phyloP scores from a whole-genome alignment of 2,888 invertebrate species.

The Tipula vernalis region DNA sequence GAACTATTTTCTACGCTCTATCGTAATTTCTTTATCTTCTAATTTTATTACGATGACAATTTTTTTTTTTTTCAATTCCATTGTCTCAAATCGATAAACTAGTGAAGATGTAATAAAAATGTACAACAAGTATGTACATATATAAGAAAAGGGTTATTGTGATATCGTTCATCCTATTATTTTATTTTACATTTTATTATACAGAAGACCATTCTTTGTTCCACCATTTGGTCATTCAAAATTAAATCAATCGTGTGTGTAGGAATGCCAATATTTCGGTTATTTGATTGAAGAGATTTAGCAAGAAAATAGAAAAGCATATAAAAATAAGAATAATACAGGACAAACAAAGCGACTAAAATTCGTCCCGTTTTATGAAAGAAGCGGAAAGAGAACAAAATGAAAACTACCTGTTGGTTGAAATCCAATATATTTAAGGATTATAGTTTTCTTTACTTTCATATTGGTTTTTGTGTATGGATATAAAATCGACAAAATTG shows the following conservation, averaged over 20 bases:
- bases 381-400: not conserved
- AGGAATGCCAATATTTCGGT: not conserved
- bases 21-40: not conserved
- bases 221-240: not conserved
- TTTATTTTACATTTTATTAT: not conserved
- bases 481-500: not conserved
- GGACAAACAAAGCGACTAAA: not conserved
- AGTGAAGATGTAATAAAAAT: not conserved
- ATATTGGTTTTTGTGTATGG: not conserved
- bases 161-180: not conserved
- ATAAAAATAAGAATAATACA: not conserved
- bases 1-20: not conserved
- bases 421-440: not conserved
- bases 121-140: not conserved
- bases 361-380: not conserved
- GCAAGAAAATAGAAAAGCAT: not conserved
- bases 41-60: not conserved
- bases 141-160: not conserved
- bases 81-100: not conserved
- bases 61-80: not conserved
- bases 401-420: not conserved
- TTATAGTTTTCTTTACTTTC: not conserved
- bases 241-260: not conserved
- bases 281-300: not conserved
- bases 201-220: not conserved